Conservation (phyloP, 1,140 invertebrate species). For the Sitophilus oryzae region DNA sequence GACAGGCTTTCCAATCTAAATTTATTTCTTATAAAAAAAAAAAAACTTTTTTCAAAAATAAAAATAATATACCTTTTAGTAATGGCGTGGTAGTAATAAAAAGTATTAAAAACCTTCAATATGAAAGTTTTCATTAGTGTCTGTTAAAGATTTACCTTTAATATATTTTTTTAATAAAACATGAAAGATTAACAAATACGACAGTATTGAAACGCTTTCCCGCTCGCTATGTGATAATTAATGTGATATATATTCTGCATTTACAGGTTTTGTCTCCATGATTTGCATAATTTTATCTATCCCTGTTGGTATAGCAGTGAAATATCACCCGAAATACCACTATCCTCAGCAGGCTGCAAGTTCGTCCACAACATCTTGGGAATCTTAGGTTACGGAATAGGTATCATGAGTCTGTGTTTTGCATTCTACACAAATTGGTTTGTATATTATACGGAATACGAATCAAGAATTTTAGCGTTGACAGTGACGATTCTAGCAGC, state of each 20-base stretch:
- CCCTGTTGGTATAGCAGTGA: constrained; percentile 23
- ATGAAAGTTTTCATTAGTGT: too few relatives aligned
- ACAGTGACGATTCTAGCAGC: constrained; percentile 25
- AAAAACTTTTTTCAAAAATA: too few relatives aligned
- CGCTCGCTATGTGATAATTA: background rate
- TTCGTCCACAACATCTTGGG: constrained; percentile 30
- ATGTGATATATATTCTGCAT: background rate
- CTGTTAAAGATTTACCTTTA: too few relatives aligned
- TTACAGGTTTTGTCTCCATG: constrained; percentile 32
- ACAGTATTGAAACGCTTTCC: too few relatives aligned
- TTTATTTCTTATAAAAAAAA: too few relatives aligned
- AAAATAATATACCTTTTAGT: too few relatives aligned
- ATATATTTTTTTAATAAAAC: too few relatives aligned
- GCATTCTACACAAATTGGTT: constrained; percentile 34
- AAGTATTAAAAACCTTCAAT: too few relatives aligned
- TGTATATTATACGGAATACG: constrained; percentile 26
- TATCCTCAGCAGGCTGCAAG: constrained; percentile 21
- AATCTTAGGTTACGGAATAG: constrained; percentile 28
- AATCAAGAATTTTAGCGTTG: constrained; percentile 28
- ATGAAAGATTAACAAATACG: too few relatives aligned
- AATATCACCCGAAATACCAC: constrained; percentile 22
- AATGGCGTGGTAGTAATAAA: too few relatives aligned
- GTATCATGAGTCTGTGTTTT: constrained; percentile 32
- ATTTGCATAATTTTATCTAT: constrained; percentile 27
- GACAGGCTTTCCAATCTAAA: too few relatives aligned